Percentiles rank a stretch among this genome's conserved stretches.
Evolutionary conservation across 1,140 invertebrate genomes (phyloP).

Genomic region (Oryctes rhinoceros): DNA sequence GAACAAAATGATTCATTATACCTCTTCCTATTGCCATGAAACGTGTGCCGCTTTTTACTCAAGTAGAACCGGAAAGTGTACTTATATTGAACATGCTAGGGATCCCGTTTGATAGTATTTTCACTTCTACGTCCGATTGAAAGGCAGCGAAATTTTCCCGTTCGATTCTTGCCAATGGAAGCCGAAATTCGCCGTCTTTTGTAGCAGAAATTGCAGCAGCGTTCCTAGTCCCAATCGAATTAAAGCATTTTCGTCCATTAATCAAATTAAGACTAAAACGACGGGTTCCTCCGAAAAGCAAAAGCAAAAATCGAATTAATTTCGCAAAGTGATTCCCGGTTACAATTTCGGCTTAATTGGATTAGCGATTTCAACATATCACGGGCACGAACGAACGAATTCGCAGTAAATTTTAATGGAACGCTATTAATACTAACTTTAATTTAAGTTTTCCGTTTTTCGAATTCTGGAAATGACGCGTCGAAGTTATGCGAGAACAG

Average conservation of each 20-base stretch:
- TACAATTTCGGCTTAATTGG: constrained; percentile 27
- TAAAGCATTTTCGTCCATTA: constrained; percentile 36
- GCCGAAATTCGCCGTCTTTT: neutral
- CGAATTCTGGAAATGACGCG: neutral
- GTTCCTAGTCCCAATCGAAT: neutral
- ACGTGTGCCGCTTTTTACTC: too few relatives aligned
- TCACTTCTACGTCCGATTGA: neutral
- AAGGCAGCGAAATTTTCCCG: neutral
- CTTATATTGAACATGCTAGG: neutral
- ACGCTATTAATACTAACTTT: constrained; percentile 18
- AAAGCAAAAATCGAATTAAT: constrained; percentile 38
- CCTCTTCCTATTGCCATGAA: too few relatives aligned
- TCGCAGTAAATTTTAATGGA: constrained; percentile 16
- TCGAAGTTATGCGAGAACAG: neutral
- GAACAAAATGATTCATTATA: too few relatives aligned
- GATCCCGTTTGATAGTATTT: neutral
- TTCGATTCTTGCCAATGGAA: neutral
- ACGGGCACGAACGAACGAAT: neutral
- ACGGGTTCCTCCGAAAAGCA: neutral
- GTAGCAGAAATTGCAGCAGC: constrained; percentile 20
- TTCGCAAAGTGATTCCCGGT: constrained; percentile 17
- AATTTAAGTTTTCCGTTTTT: neutral
- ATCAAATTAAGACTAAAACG: constrained; percentile 32
- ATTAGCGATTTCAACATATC: constrained; percentile 28
- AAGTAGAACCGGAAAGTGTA: neutral